Evolutionary conservation across 2,797 vertebrate species (phyloP), one percentile per base, ranked within the genome.

Genomic region (Channallabes apus): DNA sequence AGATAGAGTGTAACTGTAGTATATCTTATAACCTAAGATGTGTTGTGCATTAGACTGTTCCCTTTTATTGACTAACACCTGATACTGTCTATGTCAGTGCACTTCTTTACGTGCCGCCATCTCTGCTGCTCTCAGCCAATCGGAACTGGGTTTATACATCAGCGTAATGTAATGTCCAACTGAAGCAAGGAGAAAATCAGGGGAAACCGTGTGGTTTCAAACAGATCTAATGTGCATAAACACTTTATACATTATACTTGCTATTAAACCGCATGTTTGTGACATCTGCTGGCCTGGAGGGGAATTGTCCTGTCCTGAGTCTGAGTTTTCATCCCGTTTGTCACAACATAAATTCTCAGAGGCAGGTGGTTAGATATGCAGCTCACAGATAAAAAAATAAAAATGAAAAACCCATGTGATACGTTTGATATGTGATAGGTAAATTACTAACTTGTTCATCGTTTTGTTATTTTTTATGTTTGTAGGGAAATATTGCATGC

Each of bases 201-300:
- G 3, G 62, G 27, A 12, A 51, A 51, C 46, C 46, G 2, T 6
- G 11, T 11, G 46, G 11, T 51, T 51, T 51, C 46, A 51, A 51
- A 12, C 46, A 51, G 46, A 51, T 51, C 46, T 46, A 6, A 41
- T 7, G 38, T 41, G 38, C 38, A 41, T 41, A 6, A 46, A 12
- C 9, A 51, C 46, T 51, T 51, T 51, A 0, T 51, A 41, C 38
- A 41, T 41, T 41, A 41, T 41, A 41, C 38, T 41, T 41, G 38
- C 38, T 41, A 51, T 51, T 51, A 51, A 51, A 51, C 46, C 71
- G 27, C 9, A 12, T 22, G 6, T 22, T 7, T 61, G 58, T 9
- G 18, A 59, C 75, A 77, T 59, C 75, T 77, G 27, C 27, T 58
- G 75, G 27, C 18, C 75, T 35, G 75, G 75, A 77, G 75, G 54